Evolutionary conservation across 2,888 invertebrate genomes (phyloP), one percentile per base, ranked within the genome.

Genomic region (Micropterix aruncella): DNA sequence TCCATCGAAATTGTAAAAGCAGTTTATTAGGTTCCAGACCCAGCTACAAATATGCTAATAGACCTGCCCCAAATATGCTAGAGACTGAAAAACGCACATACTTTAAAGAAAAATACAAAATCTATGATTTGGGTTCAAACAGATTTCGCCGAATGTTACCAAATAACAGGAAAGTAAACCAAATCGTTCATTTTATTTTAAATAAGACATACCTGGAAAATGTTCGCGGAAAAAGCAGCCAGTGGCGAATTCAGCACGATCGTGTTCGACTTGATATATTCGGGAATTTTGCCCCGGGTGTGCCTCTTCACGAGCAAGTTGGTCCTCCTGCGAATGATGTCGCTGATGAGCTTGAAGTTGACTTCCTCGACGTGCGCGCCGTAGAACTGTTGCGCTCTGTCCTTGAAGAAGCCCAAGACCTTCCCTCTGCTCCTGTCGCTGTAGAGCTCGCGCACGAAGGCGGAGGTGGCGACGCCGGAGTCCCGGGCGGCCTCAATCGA

Each of bases 291-390:
- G 2, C 86, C 86, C 60, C 79, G 77, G 0, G 87, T 85, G 52
- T 84, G 80, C 51, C 86, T 77, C 55, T 86, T 83, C 0, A 90
- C 79, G 38, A 89, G 61, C 18, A 88, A 65, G 61, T 90, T 90
- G 0, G 88, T 88, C 51, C 88, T 69, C 47, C 88, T 70, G 41
- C 89, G 71, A n/a, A 88, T 80, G 2, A 87, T 77, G 54, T 90
- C 89, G 45, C 85, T 84, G 18, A 91, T 83, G 17, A 83, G 76
- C 51, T 81, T 81, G 56, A 88, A 90, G 52, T 85, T 84, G 0
- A 86, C 79, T 61, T 91, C 89, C 56, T 89, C 87, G 0, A 90
- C 88, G 46, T 85, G 81, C 0, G 89, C 90, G 50, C 85, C 83
- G 57, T 92, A 92, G 52, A 91, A 86, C 52, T 89, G 88, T 52